These are phyloP conservation scores for Bombus ignitus DNA, from an alignment of 1,140 invertebrate species.

Conservation along the genomic window DNA sequence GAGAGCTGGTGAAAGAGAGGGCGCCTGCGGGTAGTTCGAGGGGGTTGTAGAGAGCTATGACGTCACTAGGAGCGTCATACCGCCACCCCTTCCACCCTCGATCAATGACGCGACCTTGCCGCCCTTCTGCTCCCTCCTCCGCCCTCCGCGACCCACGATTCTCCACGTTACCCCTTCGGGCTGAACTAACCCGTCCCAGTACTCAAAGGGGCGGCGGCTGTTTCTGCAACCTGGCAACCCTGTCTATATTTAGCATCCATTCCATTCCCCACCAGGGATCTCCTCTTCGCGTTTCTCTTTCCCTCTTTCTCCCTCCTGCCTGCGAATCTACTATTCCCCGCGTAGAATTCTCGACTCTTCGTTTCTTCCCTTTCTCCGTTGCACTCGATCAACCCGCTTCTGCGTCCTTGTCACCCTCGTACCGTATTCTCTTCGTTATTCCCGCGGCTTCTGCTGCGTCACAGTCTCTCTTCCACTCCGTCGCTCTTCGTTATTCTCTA, in stretches of 20 bases:
- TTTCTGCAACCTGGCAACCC: constrained; percentile 83
- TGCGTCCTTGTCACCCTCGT: constrained; percentile 14
- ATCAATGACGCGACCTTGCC: constrained; percentile 82
- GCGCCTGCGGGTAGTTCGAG: constrained; percentile 70
- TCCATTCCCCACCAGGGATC: constrained; percentile 60
- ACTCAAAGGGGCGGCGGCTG: constrained; percentile 82
- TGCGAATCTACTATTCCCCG: constrained; percentile 20
- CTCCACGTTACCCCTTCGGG: constrained; percentile 49
- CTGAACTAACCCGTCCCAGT: constrained; percentile 72
- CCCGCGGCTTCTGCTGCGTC: not conserved
- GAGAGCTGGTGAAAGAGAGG: constrained; percentile 62
- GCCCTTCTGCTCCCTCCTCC: constrained; percentile 50
- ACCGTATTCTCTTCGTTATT: not conserved
- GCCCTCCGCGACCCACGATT: constrained; percentile 38
- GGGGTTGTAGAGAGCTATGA: constrained; percentile 76
- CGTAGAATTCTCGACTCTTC: constrained; percentile 30
- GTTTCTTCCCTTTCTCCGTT: not conserved
- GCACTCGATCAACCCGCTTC: not conserved
- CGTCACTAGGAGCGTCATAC: constrained; percentile 81
- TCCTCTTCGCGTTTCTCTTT: constrained; percentile 52
- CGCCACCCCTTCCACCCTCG: constrained; percentile 70
- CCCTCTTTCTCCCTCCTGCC: constrained; percentile 16
- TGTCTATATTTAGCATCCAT: constrained; percentile 82
- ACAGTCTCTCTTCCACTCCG: not conserved
- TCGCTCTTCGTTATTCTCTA: constrained; percentile 11